Conservation (phyloP, 2,797 vertebrate genomes). For the Argya squamiceps region DNA sequence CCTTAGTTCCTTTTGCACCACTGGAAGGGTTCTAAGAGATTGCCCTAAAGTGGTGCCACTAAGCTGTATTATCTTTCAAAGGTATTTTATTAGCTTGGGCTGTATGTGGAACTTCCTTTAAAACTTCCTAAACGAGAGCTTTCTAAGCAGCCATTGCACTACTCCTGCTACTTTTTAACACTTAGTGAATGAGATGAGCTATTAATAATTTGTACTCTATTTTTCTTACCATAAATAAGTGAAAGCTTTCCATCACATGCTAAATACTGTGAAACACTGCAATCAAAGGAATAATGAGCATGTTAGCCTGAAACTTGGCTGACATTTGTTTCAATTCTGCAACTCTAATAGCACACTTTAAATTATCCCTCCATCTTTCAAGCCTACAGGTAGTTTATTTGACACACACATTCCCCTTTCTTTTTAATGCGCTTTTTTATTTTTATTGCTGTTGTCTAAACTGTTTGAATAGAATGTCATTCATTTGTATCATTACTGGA, state of each 20-base stretch:
- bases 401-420: not conserved
- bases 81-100: not conserved
- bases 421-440: not conserved
- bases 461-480: constrained; percentile 14
- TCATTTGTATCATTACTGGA: constrained; percentile 27
- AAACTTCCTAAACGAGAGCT: not conserved
- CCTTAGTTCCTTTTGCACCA: not conserved
- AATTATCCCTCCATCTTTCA: constrained; percentile 12
- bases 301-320: not conserved
- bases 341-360: not conserved
- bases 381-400: constrained; percentile 3
- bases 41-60: not conserved
- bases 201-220: constrained; percentile 9
- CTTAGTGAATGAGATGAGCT: not conserved
- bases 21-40: not conserved
- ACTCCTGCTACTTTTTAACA: not conserved
- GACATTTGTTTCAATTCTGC: not conserved
- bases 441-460: not conserved
- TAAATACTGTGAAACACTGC: not conserved
- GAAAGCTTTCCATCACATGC: constrained; percentile 5
- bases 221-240: constrained; percentile 7
- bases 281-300: not conserved
- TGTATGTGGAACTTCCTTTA: not conserved
- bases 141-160: not conserved
- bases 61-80: not conserved